Percentiles rank a stretch among this genome's conserved stretches.
These are phyloP conservation scores for Gryllus longicercus DNA, from an alignment of 2,888 invertebrate species.

Conservation along the genomic window DNA sequence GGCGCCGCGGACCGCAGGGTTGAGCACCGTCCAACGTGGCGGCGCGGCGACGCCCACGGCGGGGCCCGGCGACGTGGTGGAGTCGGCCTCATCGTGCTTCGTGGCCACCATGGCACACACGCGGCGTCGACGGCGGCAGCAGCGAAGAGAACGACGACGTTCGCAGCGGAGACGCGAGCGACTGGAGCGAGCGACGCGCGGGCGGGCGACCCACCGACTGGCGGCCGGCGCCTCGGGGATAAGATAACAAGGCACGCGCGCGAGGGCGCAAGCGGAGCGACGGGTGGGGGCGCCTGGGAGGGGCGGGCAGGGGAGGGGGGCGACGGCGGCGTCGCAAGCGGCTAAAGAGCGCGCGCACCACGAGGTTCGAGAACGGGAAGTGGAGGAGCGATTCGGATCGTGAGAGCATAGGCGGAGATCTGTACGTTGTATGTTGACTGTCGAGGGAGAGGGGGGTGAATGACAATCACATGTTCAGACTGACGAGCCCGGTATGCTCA, in stretches of 20 bases:
- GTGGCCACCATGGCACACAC: not conserved
- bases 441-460: no score
- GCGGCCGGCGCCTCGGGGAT: not conserved
- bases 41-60: not conserved
- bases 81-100: not conserved
- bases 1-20: not conserved
- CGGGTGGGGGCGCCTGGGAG: not conserved
- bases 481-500: no score
- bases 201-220: not conserved
- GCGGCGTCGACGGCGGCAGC: no score
- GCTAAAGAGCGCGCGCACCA: not conserved
- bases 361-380: no score
- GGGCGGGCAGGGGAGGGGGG: not conserved
- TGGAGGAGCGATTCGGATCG: no score
- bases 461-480: no score
- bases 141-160: no score
- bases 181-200: not conserved
- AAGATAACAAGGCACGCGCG: not conserved
- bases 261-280: not conserved
- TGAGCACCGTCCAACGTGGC: not conserved
- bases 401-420: no score
- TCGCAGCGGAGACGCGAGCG: not conserved
- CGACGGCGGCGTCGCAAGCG: not conserved
- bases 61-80: not conserved
- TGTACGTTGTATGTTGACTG: no score